A percentile compares a stretch with the other conserved stretches of the same genome.
phyloP scores from a whole-genome alignment of 2,113 vertebrate species.

The Albula glossodonta region DNA sequence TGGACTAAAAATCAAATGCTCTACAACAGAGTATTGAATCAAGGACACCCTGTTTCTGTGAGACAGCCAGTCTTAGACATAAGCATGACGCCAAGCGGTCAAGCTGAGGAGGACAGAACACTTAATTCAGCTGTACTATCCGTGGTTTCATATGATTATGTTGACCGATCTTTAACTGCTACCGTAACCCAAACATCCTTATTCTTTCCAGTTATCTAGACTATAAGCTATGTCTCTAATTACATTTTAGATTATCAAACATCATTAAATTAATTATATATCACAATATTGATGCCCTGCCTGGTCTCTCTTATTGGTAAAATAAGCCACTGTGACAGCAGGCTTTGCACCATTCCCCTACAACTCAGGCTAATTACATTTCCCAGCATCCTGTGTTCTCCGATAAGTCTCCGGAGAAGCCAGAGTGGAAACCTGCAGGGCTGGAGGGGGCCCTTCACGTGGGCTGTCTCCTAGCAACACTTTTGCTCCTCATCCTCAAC shows the following conservation, averaged over 20 bases:
- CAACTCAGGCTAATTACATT: background rate
- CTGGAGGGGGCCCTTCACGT: background rate
- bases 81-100: background rate
- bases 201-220: background rate
- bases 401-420: background rate
- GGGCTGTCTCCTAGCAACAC: slow-evolving; percentile 21
- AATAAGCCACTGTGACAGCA: background rate
- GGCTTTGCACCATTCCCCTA: background rate
- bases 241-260: background rate
- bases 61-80: background rate
- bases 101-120: background rate
- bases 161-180: background rate
- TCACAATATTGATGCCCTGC: background rate
- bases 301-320: background rate
- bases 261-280: background rate
- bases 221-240: background rate
- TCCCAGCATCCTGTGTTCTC: background rate
- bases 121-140: background rate
- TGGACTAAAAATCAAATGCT: background rate
- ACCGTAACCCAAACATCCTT: background rate
- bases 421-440: background rate
- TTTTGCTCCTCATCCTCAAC: slow-evolving; percentile 5
- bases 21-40: background rate
- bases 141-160: background rate
- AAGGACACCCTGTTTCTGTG: background rate